These are phyloP conservation scores for Chondrosia reniformis DNA, from an alignment of 37 sponge, comb jelly and placozoan genomes.

Conservation along the genomic window DNA sequence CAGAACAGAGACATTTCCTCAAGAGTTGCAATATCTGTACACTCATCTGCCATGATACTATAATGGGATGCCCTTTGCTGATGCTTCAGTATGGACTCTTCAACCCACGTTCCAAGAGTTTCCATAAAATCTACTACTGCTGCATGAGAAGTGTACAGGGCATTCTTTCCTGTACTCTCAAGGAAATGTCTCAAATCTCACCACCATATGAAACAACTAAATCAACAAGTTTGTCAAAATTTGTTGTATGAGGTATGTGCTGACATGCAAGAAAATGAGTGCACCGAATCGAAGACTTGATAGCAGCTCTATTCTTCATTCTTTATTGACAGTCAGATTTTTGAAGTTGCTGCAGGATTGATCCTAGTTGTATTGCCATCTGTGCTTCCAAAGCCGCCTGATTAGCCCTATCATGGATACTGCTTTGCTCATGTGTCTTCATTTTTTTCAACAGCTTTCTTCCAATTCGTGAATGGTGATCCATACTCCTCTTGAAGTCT, in stretches of 20 bases:
- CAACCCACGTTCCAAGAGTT: slow-evolving; percentile 49
- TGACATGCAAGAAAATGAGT: slow-evolving; percentile 56
- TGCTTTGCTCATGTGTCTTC: not conserved
- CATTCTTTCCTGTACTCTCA: slow-evolving; percentile 51
- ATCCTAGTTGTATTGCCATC: slow-evolving; percentile 29
- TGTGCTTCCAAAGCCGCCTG: no score
- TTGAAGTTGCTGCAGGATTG: slow-evolving; percentile 54
- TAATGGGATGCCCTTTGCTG: slow-evolving; percentile 40
- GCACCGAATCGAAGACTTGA: slow-evolving; percentile 58
- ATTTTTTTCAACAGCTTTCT: slow-evolving; percentile 33
- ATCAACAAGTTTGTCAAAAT: slow-evolving; percentile 58
- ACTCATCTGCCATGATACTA: slow-evolving; percentile 69
- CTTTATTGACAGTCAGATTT: slow-evolving; percentile 29
- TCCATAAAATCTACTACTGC: slow-evolving; percentile 62
- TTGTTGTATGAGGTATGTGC: slow-evolving; percentile 60
- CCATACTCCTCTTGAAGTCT: slow-evolving; percentile 17
- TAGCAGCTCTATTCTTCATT: slow-evolving; percentile 50
- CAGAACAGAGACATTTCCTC: slow-evolving; percentile 69
- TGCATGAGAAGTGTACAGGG: slow-evolving; percentile 50
- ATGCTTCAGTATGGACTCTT: slow-evolving; percentile 51
- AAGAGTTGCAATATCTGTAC: slow-evolving; percentile 64
- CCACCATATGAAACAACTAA: slow-evolving; percentile 63
- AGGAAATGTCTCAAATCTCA: slow-evolving; percentile 24
- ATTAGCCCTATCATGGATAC: not conserved
- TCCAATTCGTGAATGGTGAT: slow-evolving; percentile 30